These are phyloP conservation scores for Drosophila mimica DNA, from an alignment of 2,888 invertebrate genomes.

Conservation along the genomic window DNA sequence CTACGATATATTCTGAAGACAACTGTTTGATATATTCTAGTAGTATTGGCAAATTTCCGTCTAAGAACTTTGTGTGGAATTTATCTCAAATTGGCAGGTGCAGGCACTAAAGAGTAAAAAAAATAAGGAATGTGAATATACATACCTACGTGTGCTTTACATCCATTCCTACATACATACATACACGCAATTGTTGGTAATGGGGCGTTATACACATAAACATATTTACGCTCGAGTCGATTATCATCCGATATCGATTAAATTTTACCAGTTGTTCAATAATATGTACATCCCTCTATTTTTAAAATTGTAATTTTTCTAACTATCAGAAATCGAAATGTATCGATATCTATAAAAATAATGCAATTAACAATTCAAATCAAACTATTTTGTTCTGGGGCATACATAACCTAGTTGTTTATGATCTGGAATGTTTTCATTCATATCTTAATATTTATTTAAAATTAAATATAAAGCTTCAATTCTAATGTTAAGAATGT, in stretches of 20 bases:
- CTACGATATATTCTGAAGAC: too few relatives aligned
- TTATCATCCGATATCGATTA: too few relatives aligned
- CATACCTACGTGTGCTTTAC: too few relatives aligned
- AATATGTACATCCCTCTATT: not conserved
- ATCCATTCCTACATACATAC: not conserved
- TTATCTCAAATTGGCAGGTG: not conserved
- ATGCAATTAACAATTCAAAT: not conserved
- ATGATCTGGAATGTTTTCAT: not conserved
- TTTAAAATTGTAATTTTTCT: not conserved
- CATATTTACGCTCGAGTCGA: not conserved
- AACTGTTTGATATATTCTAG: not conserved
- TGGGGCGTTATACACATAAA: too few relatives aligned
- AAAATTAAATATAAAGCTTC: not conserved
- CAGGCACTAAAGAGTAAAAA: not conserved
- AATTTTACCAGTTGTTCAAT: not conserved
- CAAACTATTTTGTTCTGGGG: not conserved
- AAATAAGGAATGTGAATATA: not conserved
- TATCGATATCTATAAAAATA: not conserved
- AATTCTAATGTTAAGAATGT: not conserved
- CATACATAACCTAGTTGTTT: not conserved
- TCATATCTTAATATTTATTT: not conserved
- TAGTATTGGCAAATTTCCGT: not conserved
- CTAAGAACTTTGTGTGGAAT: not conserved
- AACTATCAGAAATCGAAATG: not conserved
- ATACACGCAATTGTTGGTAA: not conserved